phyloP scores from a whole-genome alignment of 2,797 vertebrate species.

The Danio jaintianensis region DNA sequence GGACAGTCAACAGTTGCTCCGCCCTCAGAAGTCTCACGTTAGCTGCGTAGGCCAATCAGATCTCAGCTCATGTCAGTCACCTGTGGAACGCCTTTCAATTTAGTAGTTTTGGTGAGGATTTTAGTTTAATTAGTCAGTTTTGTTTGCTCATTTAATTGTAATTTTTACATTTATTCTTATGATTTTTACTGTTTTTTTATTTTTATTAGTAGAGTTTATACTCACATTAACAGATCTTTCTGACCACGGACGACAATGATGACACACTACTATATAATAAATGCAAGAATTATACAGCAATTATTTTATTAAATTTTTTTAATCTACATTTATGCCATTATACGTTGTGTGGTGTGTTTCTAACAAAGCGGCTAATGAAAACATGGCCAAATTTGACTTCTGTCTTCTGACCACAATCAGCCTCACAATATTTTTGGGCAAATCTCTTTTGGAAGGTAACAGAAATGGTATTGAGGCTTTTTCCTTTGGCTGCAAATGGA shows the following conservation, averaged over 20 bases:
- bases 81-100: not conserved
- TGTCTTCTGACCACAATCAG: not conserved
- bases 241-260: not conserved
- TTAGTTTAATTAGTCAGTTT: not conserved
- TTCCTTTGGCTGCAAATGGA: not conserved
- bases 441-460: not conserved
- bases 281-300: too few relatives aligned
- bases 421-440: not conserved
- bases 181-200: not conserved
- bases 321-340: not conserved
- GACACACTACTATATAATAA: too few relatives aligned
- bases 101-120: not conserved
- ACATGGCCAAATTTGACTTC: not conserved
- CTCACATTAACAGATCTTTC: conserved; percentile 4
- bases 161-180: not conserved
- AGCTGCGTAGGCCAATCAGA: conserved; percentile 62
- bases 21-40: conserved; percentile 28
- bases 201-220: not conserved
- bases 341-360: not conserved
- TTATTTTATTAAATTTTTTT: too few relatives aligned
- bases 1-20: not conserved
- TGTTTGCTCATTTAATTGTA: not conserved
- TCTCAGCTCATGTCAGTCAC: conserved; percentile 37
- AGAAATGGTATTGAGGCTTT: not conserved
- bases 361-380: not conserved